Percentiles rank a stretch among this genome's conserved stretches.
Evolutionary conservation across 2,113 vertebrate genomes (phyloP).

Genomic region (Nettapus auritus): DNA sequence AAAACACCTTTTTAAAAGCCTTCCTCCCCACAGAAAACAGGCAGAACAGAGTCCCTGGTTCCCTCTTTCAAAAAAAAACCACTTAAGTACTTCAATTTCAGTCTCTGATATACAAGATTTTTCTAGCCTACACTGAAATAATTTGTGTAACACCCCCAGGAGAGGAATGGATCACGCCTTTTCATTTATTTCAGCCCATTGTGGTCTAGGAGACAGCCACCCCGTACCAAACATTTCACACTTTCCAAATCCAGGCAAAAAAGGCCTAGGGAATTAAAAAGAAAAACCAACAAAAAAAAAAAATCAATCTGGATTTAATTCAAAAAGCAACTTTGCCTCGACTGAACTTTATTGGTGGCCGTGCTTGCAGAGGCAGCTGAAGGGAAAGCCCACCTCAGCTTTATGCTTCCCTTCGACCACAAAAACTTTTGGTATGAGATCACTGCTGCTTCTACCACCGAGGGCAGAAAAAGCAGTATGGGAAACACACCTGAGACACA

Average conservation of each 20-base stretch:
- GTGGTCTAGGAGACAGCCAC: background rate
- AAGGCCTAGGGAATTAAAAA: background rate
- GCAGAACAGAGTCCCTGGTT: too few species aligned
- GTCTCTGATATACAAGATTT: background rate
- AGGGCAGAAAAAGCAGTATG: background rate
- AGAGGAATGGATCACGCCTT: background rate
- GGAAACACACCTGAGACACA: background rate
- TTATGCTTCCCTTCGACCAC: background rate
- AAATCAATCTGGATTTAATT: background rate
- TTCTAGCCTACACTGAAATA: background rate
- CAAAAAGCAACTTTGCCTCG: background rate
- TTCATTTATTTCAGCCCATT: slow-evolving; percentile 12
- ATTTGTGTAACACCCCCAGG: background rate
- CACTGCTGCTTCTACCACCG: background rate
- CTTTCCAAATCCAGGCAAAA: slow-evolving; percentile 9
- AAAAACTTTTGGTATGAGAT: background rate
- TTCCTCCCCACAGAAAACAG: too few species aligned
- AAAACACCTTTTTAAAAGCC: background rate
- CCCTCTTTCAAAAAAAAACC: background rate
- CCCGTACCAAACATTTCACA: background rate
- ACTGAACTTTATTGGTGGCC: background rate
- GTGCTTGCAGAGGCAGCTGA: background rate
- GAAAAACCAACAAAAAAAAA: background rate
- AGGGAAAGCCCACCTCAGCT: background rate
- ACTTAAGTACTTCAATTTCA: background rate